Base-by-base conservation (phyloP, 2,888 invertebrate species). In the Scrobipalpa costella region DNA sequence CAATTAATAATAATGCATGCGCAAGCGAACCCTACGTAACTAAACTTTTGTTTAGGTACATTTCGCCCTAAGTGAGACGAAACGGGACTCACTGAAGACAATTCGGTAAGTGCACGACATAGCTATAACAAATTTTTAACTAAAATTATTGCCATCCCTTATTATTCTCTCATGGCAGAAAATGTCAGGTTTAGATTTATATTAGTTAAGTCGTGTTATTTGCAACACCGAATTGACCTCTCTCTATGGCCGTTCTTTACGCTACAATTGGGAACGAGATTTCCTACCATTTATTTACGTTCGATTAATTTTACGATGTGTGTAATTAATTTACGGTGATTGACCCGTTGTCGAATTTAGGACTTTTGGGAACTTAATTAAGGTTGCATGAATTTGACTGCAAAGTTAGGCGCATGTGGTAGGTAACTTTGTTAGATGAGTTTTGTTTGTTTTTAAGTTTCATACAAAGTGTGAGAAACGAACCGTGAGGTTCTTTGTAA, bases 1-100 rank as follows among this genome's bases (percentile, higher is more conserved):
- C 79, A 83, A 86, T 86, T 88, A 85, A 88, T 85, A 88, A 88
- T 87, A 88, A 87, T 85, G 85, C 83, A 82, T 80, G 80, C 78
- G 78, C 70, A 74, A 76, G 76, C 75, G 78, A 78, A 79, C 80
- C 81, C 86, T 77, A 77, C 74, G 79, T 78, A 79, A 75, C 75
- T 81, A 79, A 81, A 85, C 81, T 83, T 84, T 81, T 81, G 84
- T 82, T 86, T 78, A 76, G 83, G 85, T 83, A 77, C 78, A 82
- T 79, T 77, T 73, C 78, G 76, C 72, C 38, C 50, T 40, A 27
- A 13, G n/a, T 44, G 17, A 38, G n/a, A 47, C 15, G 33, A 61
- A 21, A 81, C 85, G 76, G 80, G 79, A 85, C 83, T 81, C n/a
- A n/a, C n/a, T n/a, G n/a, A n/a, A n/a, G n/a, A n/a, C n/a, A n/a